A percentile compares a stretch with the other conserved stretches of the same genome.
Evolutionary conservation across 1,140 invertebrate species (phyloP).

Genomic region (Bombus pyrosoma): DNA sequence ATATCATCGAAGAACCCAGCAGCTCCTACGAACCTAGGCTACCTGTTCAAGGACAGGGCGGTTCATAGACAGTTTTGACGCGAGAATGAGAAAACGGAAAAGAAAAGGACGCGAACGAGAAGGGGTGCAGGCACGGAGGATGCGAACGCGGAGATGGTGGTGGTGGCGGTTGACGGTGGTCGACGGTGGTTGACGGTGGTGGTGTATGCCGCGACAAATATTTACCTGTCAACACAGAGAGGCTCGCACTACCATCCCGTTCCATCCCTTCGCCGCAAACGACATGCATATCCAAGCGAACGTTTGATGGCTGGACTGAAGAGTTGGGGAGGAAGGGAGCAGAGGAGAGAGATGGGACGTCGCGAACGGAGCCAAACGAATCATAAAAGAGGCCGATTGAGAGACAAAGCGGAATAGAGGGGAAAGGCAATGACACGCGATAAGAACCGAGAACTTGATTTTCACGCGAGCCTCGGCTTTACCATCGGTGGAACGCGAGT

Average conservation of each 20-base stretch:
- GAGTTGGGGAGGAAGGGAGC: conserved; percentile 1
- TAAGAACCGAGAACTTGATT: conserved; percentile 59
- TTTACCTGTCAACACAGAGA: conserved; percentile 79
- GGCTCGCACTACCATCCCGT: conserved; percentile 69
- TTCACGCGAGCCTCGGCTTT: background rate
- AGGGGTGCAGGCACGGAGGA: conserved; percentile 54
- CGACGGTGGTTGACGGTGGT: conserved; percentile 72
- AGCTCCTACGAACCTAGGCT: too few species aligned
- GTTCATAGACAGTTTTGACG: background rate
- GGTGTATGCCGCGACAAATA: conserved; percentile 80
- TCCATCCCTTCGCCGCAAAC: conserved; percentile 70
- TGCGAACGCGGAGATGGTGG: conserved; percentile 62
- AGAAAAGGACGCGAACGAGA: background rate
- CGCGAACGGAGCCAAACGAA: conserved; percentile 58
- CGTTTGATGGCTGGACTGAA: conserved; percentile 54
- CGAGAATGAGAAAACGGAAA: conserved; percentile 27
- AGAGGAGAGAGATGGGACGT: conserved; percentile 7
- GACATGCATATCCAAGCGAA: conserved; percentile 70
- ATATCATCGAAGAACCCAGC: background rate
- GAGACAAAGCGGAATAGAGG: conserved; percentile 50
- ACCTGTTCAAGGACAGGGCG: background rate
- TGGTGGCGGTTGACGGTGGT: conserved; percentile 57
- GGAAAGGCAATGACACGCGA: conserved; percentile 39
- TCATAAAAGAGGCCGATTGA: conserved; percentile 66
- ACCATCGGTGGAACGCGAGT: too few species aligned